These are phyloP conservation scores for Sminthurinus aureus DNA, from an alignment of 2,888 invertebrate genomes.

Conservation along the genomic window DNA sequence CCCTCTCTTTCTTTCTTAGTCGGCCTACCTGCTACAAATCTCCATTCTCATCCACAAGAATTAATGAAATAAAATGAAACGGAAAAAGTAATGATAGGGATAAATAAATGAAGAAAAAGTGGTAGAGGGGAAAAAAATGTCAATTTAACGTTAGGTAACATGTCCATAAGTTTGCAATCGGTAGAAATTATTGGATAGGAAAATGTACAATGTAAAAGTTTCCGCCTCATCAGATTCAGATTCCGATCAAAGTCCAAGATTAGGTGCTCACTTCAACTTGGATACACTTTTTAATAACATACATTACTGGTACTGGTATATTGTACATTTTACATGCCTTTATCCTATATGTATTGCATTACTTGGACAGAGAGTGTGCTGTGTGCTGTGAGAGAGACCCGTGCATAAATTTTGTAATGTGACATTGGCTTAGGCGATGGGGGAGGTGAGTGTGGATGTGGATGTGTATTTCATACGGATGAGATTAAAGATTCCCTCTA, in stretches of 20 bases:
- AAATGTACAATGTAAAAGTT: neutral
- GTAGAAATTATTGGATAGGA: slow-evolving; percentile 5
- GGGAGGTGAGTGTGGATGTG: slow-evolving; percentile 23
- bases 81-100: neutral
- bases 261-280: neutral
- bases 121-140: slow-evolving; percentile 17
- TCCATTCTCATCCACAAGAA: neutral
- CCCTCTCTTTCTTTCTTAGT: neutral
- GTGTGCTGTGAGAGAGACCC: neutral
- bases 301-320: neutral
- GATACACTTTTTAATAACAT: neutral
- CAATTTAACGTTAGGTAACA: slow-evolving; percentile 30
- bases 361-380: neutral
- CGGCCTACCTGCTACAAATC: neutral
- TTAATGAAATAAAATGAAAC: neutral
- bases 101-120: neutral
- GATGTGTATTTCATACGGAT: slow-evolving; percentile 2
- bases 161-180: slow-evolving; percentile 30
- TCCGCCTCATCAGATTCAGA: slow-evolving; percentile 38
- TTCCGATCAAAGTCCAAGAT: slow-evolving; percentile 31
- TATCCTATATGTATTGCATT: no score
- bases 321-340: no score
- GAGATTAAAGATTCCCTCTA: neutral
- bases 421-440: slow-evolving; percentile 15
- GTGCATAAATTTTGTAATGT: slow-evolving; percentile 22